Evolutionary conservation across 2,888 invertebrate species (phyloP), one percentile per base, ranked within the genome.

Genomic region (Alloscopus bannaensis): DNA sequence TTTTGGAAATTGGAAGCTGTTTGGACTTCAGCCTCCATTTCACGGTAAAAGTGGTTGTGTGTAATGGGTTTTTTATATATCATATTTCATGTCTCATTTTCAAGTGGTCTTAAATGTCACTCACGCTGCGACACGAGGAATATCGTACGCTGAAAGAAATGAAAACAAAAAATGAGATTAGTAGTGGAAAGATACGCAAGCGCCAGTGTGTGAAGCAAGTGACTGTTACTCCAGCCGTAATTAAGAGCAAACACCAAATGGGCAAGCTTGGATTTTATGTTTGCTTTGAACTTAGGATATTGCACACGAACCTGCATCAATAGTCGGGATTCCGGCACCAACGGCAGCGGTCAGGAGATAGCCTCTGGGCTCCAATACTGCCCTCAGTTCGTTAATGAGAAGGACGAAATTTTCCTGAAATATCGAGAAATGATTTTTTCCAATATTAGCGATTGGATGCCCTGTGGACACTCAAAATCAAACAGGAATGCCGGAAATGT

Each of bases 271-370:
- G n/a, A n/a, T n/a, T 36, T 36, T 36, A 36, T 13, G 13, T 36
- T 36, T 36, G 36, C 13, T 8, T 36, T 36, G n/a, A 36, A 13
- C 13, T 36, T 8, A 36, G 36, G 20, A 52, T 68, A 6, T 47
- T 20, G n/a, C n/a, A 29, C n/a, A 65, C 26, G 20, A 26, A 76
- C 75, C 75, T 52, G 64, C 79, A 31, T 68, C 77, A 55, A 88
- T 88, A 8, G 86, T 88, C 11, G 69, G 72, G 69, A 87, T 86
- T 0, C 91, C 89, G 0, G 93, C 90, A 0, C 91, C 90, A 0
- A 93, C 92, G 1, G 93, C 92, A 2, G 91, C 91, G 0, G 91
- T 90, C 22, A 93, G 83, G 18, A 92, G 81, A 3, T 90, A 88
- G 0, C 91, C 91, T 8, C 57, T 57, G 20, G 47, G 47, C 66